Conservation (phyloP, 2,888 invertebrate genomes). For the Xylota segnis region DNA sequence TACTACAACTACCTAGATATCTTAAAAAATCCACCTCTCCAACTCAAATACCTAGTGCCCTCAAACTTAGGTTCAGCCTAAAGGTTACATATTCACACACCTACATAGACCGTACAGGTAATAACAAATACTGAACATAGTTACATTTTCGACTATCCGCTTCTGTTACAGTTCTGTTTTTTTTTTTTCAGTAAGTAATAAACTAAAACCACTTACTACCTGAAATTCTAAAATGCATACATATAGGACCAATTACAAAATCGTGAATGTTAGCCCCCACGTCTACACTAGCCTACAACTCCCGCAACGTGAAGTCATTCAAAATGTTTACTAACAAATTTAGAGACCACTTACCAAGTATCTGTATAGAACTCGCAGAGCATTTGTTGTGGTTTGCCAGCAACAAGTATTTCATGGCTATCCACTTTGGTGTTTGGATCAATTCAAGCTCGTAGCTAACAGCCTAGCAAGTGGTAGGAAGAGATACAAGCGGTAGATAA, state of each 20-base stretch:
- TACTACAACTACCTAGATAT: not conserved
- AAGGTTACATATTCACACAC: not conserved
- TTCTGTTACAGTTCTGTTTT: constrained; percentile 5
- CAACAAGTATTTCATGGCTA: constrained; percentile 35
- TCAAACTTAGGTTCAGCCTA: not conserved
- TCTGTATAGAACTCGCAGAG: not conserved
- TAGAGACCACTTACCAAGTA: not conserved
- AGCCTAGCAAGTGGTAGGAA: constrained; percentile 6
- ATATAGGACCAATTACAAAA: constrained; percentile 43
- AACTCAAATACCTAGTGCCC: not conserved
- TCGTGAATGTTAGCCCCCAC: constrained; percentile 46
- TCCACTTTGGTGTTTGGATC: constrained; percentile 6
- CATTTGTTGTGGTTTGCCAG: not conserved
- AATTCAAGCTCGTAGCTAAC: not conserved
- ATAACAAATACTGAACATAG: not conserved
- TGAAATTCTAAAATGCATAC: constrained; percentile 26
- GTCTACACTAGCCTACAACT: not conserved
- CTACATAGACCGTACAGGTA: too few species aligned
- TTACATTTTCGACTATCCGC: constrained; percentile 3
- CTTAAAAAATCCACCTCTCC: not conserved
- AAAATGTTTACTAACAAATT: constrained; percentile 20
- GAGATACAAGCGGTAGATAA: constrained; percentile 12
- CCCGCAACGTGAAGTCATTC: constrained; percentile 25
- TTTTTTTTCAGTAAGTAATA: not conserved
- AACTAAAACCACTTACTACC: not conserved